Percentiles rank a stretch among this genome's conserved stretches.
Evolutionary conservation across 1,140 invertebrate species (phyloP).

Genomic region (Lepidurus arcticus): DNA sequence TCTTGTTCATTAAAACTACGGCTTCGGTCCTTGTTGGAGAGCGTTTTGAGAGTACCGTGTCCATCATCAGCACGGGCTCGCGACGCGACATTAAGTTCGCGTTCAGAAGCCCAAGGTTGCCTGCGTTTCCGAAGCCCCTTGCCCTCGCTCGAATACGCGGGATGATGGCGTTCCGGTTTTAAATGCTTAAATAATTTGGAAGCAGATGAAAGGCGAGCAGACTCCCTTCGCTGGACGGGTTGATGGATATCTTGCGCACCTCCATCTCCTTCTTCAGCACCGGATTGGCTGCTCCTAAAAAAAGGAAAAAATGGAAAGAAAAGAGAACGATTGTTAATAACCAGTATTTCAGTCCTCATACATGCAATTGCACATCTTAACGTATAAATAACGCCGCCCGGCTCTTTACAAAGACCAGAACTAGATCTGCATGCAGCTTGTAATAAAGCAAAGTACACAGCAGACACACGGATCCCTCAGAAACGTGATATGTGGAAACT

Average conservation of each 20-base stretch:
- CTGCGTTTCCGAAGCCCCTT: constrained; percentile 38
- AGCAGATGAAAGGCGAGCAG: constrained; percentile 31
- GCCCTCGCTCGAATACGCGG: constrained; percentile 40
- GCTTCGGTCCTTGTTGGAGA: constrained; percentile 26
- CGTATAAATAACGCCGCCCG: neutral
- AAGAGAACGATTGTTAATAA: neutral
- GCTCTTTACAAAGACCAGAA: neutral
- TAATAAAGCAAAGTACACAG: neutral
- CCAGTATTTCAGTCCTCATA: neutral
- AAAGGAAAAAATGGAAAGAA: neutral
- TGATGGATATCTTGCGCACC: neutral
- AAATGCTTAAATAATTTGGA: constrained; percentile 32
- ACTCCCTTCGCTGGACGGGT: constrained; percentile 35
- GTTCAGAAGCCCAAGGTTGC: constrained; percentile 35
- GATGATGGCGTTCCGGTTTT: constrained; percentile 36
- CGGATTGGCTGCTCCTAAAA: neutral
- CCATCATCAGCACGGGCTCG: constrained; percentile 45
- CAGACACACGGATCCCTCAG: neutral
- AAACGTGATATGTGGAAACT: neutral
- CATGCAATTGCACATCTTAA: neutral
- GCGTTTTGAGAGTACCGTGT: neutral
- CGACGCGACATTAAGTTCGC: constrained; percentile 41
- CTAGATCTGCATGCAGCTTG: neutral
- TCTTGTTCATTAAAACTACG: constrained; percentile 35
- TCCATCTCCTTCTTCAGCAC: constrained; percentile 25